Conservation (phyloP, 2,113 vertebrate genomes). For the Okapia johnstoni region DNA sequence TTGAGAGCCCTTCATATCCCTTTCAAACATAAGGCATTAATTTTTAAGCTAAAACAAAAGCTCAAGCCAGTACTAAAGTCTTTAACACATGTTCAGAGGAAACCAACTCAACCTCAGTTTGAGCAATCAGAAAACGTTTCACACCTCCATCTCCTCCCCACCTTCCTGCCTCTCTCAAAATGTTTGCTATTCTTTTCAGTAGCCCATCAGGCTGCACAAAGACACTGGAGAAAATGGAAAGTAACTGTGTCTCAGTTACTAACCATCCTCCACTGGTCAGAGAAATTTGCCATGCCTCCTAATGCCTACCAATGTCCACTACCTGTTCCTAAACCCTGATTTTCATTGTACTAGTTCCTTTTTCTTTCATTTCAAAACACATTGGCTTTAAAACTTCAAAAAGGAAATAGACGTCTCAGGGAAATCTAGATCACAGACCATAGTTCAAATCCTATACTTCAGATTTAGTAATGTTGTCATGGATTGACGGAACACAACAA, state of each 20-base stretch:
- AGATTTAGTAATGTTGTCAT: not conserved
- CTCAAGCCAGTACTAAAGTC: not conserved
- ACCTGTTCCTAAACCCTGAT: not conserved
- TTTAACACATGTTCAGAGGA: not conserved
- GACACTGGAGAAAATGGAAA: not conserved
- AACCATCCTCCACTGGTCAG: not conserved
- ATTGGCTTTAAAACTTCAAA: not conserved
- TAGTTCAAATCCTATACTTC: not conserved
- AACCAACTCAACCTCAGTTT: not conserved
- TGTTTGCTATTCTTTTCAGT: not conserved
- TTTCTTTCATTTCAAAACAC: not conserved
- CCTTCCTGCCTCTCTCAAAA: not conserved
- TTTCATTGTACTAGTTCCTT: not conserved
- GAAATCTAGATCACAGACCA: not conserved
- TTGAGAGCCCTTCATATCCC: not conserved
- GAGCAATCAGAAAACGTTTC: not conserved
- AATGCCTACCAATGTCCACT: not conserved
- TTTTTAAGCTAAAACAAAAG: not conserved
- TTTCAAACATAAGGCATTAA: not conserved
- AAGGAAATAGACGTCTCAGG: not conserved
- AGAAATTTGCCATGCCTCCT: not conserved
- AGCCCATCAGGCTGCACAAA: rapidly evolving
- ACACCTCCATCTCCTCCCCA: not conserved
- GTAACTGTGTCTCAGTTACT: not conserved
- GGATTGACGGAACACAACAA: not conserved